Percentiles rank a stretch among this genome's conserved stretches.
Evolutionary conservation across 2,797 vertebrate genomes (phyloP).

Genomic region (Melanogrammus aeglefinus): DNA sequence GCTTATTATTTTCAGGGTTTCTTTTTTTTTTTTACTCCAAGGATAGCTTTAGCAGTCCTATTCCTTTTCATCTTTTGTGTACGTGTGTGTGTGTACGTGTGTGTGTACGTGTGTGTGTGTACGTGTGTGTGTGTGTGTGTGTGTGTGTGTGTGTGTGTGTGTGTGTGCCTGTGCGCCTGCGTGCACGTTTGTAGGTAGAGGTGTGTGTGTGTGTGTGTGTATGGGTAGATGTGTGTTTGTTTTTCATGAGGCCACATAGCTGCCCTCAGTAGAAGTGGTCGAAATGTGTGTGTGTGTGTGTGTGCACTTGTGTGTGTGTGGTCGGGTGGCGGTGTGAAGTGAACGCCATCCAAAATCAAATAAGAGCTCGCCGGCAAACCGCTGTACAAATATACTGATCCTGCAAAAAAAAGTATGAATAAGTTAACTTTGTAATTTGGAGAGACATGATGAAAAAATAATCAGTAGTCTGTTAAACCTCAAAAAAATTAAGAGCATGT

Average conservation of each 20-base stretch:
- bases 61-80: neutral
- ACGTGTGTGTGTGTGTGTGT: neutral
- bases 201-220: neutral
- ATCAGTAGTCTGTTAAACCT: neutral
- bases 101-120: neutral
- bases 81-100: no score
- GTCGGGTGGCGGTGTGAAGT: no score
- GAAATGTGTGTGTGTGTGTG: neutral
- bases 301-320: neutral
- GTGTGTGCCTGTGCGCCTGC: neutral
- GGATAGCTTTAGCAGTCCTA: neutral
- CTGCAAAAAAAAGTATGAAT: neutral
- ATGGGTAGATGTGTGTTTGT: neutral
- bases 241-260: neutral
- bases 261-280: neutral
- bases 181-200: neutral
- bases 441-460: neutral
- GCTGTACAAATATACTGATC: no score
- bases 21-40: neutral
- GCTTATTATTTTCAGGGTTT: neutral
- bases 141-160: neutral
- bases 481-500: neutral
- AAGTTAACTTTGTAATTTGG: neutral
- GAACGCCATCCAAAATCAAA: neutral
- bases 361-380: neutral